These are phyloP conservation scores for Sthenelais limicola DNA, from an alignment of 2,888 invertebrate genomes.

Conservation along the genomic window DNA sequence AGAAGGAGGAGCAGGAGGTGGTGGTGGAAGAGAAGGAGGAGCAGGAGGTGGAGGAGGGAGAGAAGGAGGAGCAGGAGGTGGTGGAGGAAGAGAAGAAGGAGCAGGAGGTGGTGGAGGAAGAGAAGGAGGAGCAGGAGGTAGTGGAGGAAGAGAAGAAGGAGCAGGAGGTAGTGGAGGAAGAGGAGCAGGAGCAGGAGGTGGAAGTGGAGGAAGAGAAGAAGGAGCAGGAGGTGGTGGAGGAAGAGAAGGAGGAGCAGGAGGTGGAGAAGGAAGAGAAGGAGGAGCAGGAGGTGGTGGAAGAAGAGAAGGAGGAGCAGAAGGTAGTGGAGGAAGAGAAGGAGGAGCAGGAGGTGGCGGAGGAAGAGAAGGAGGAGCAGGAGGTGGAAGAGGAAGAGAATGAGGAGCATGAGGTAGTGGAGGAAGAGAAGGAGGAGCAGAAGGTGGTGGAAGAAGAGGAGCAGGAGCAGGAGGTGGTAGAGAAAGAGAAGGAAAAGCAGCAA, in stretches of 20 bases:
- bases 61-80: not conserved
- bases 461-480: not conserved
- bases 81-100: not conserved
- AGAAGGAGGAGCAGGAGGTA: too few relatives aligned
- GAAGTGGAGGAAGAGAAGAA: too few relatives aligned
- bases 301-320: too few relatives aligned
- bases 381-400: not conserved
- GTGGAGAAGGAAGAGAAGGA: too few relatives aligned
- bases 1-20: not conserved
- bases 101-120: too few relatives aligned
- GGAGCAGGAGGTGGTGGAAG: too few relatives aligned
- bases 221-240: too few relatives aligned
- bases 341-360: not conserved
- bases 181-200: too few relatives aligned
- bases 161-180: too few relatives aligned
- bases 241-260: too few relatives aligned
- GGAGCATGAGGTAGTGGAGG: not conserved
- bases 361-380: not conserved
- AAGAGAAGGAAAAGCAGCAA: not conserved
- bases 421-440: not conserved
- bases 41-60: not conserved
- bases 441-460: not conserved
- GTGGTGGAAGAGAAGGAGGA: not conserved
- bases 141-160: too few relatives aligned
- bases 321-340: too few relatives aligned